These are phyloP conservation scores for Crotophaga sulcirostris DNA, from an alignment of 2,113 vertebrate species.

Conservation along the genomic window DNA sequence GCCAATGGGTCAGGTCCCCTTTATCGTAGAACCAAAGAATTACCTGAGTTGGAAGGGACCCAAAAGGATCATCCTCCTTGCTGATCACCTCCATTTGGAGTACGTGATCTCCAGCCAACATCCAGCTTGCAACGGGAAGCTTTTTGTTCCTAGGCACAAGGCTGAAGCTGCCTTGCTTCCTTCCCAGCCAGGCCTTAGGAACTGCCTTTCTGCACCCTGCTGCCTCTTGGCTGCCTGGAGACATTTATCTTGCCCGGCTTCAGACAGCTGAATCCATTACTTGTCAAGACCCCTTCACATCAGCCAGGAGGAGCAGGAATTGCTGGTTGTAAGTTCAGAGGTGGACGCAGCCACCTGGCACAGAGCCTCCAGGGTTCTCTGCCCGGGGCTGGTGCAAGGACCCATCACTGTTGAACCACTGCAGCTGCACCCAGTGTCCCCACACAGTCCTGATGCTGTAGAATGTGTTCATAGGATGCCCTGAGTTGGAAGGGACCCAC, in stretches of 20 bases:
- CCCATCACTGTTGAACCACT: rapidly evolving
- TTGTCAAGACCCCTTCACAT: neutral
- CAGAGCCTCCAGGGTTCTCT: neutral
- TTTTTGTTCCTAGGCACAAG: neutral
- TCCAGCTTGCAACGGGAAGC: neutral
- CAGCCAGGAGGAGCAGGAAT: neutral
- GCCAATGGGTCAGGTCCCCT: neutral
- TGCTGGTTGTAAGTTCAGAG: neutral
- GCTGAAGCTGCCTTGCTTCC: neutral
- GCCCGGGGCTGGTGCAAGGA: neutral
- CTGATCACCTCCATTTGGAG: neutral
- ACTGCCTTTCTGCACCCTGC: neutral
- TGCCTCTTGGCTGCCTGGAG: neutral
- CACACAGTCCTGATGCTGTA: neutral
- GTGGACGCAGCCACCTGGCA: neutral
- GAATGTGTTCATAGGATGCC: neutral
- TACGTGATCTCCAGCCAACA: neutral
- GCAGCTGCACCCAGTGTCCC: neutral
- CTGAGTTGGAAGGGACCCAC: too few species aligned
- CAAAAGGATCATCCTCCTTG: neutral
- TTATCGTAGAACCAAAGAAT: too few species aligned
- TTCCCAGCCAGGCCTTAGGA: neutral
- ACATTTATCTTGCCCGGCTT: neutral
- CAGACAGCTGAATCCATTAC: neutral
- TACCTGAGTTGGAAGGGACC: too few species aligned